Evolutionary conservation across 1,140 invertebrate species (phyloP).

Genomic region (Chironomus striatipennis): DNA sequence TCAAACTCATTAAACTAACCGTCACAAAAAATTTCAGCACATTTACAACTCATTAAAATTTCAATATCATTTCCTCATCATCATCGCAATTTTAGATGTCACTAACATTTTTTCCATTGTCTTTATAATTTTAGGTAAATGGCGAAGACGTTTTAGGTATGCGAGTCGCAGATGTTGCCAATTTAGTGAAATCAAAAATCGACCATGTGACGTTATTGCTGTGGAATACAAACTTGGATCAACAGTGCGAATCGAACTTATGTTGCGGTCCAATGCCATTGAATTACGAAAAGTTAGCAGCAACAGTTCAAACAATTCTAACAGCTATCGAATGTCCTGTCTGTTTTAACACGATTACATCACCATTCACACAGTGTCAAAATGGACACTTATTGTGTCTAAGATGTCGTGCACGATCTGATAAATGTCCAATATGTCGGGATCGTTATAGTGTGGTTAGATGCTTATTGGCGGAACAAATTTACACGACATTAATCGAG

Average conservation of each 20-base stretch:
- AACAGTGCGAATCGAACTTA: constrained; percentile 42
- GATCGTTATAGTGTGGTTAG: constrained; percentile 37
- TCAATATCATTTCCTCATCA: neutral
- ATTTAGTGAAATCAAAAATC: constrained; percentile 42
- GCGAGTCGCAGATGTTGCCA: constrained; percentile 48
- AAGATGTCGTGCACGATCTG: constrained; percentile 47
- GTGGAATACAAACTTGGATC: constrained; percentile 42
- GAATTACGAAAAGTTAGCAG: constrained; percentile 43
- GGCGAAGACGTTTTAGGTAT: constrained; percentile 51
- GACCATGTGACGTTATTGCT: constrained; percentile 39
- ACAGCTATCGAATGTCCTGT: constrained; percentile 53
- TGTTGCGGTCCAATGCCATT: constrained; percentile 46
- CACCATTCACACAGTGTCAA: constrained; percentile 55
- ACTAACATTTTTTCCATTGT: neutral
- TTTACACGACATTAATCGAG: constrained; percentile 43
- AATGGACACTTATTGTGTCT: constrained; percentile 57
- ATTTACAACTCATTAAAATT: too few relatives aligned
- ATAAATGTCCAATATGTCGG: constrained; percentile 53
- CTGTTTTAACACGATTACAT: constrained; percentile 49
- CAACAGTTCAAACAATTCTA: constrained; percentile 43
- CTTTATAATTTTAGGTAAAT: constrained; percentile 41
- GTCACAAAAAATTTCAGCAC: too few relatives aligned
- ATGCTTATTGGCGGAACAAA: constrained; percentile 36
- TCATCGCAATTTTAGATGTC: neutral
- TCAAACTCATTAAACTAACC: too few relatives aligned